Conservation (phyloP, 2,797 vertebrate genomes). For the Aratinga solstitialis region DNA sequence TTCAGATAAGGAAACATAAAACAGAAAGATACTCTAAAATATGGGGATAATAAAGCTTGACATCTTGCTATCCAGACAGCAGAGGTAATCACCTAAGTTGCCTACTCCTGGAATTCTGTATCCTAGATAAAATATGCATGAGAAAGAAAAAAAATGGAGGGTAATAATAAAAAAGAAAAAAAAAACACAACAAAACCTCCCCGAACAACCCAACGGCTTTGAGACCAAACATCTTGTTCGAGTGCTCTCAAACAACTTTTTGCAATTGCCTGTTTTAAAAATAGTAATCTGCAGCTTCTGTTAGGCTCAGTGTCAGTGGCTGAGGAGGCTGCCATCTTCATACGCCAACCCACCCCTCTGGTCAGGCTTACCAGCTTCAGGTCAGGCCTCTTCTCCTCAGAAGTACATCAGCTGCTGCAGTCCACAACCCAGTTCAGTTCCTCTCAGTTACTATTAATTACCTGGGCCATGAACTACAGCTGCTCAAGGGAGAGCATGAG, state of each 20-base stretch:
- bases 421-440: not conserved
- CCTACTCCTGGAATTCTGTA: not conserved
- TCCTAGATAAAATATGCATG: not conserved
- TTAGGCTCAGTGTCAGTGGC: not conserved
- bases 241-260: not conserved
- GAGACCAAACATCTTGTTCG: not conserved
- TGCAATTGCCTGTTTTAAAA: not conserved
- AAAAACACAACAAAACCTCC: not conserved
- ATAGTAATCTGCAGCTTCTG: not conserved
- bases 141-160: not conserved
- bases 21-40: not conserved
- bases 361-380: not conserved
- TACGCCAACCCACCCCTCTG: not conserved
- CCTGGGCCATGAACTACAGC: not conserved
- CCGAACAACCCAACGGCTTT: not conserved
- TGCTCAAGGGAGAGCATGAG: not conserved
- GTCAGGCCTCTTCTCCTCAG: not conserved
- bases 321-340: not conserved
- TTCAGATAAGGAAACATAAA: not conserved
- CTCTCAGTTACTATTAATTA: not conserved
- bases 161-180: too few species aligned
- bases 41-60: not conserved
- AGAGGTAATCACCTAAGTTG: not conserved
- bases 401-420: not conserved
- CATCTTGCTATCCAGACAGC: not conserved